These are phyloP conservation scores for Entomobrya proxima DNA, from an alignment of 2,888 invertebrate genomes.

Conservation along the genomic window DNA sequence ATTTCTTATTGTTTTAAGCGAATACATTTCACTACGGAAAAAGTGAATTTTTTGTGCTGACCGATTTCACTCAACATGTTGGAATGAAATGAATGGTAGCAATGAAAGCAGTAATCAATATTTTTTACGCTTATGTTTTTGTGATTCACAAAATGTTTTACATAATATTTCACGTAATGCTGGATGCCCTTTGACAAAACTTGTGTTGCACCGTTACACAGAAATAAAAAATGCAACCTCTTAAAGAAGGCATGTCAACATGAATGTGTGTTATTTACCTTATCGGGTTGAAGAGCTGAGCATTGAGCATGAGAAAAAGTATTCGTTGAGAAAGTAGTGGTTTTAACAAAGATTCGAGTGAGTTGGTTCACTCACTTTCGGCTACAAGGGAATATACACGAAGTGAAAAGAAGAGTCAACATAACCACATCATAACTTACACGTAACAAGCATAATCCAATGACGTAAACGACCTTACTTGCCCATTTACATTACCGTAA, in stretches of 20 bases:
- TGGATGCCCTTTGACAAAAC: too few relatives aligned
- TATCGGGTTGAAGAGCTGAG: neutral
- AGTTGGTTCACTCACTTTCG: neutral
- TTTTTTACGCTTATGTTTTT: too few relatives aligned
- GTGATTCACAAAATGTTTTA: too few relatives aligned
- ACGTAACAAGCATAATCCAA: conserved; percentile 66
- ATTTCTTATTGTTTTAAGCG: neutral
- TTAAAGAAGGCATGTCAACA: too few relatives aligned
- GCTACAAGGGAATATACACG: neutral
- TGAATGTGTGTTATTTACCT: too few relatives aligned
- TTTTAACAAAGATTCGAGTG: neutral
- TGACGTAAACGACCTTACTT: conserved; percentile 64
- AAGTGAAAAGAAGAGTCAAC: conserved; percentile 38
- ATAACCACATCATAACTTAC: conserved; percentile 66
- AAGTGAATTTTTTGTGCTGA: neutral
- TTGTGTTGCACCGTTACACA: too few relatives aligned
- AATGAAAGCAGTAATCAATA: too few relatives aligned
- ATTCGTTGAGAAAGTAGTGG: neutral
- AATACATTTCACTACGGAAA: neutral
- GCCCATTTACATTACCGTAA: conserved; percentile 67
- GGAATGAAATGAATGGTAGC: too few relatives aligned
- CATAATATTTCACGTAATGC: too few relatives aligned
- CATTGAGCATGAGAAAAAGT: neutral
- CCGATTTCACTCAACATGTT: neutral
- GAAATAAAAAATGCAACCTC: too few relatives aligned